These are phyloP conservation scores for Scarus forsteni DNA, from an alignment of 2,797 vertebrate species.

Conservation along the genomic window DNA sequence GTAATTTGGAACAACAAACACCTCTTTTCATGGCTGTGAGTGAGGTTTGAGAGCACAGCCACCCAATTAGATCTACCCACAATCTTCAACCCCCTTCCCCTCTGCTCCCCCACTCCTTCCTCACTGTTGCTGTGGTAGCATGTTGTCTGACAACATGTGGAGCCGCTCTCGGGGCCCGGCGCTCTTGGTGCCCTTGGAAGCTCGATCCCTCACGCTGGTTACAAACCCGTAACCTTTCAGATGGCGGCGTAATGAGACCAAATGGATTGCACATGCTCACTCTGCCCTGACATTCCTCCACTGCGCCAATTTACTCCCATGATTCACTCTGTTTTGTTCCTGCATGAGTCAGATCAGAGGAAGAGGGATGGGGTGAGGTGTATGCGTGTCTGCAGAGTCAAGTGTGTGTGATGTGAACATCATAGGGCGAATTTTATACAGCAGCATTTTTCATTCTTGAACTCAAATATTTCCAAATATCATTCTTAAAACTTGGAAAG, in stretches of 20 bases:
- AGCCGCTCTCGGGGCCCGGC: constrained; percentile 41
- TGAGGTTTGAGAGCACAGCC: constrained; percentile 68
- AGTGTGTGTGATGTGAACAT: constrained; percentile 17
- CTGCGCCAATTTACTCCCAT: constrained; percentile 71
- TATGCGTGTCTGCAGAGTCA: constrained; percentile 40
- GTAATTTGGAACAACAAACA: constrained; percentile 76
- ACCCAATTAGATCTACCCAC: constrained; percentile 72
- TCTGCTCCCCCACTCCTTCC: neutral
- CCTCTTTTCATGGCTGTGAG: constrained; percentile 70
- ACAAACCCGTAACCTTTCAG: constrained; percentile 83
- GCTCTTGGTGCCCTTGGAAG: constrained; percentile 69
- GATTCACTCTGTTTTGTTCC: constrained; percentile 77
- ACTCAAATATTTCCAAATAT: too few species aligned
- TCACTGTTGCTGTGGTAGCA: constrained; percentile 43
- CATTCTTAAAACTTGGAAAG: too few species aligned
- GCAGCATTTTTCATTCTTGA: too few species aligned
- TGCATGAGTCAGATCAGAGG: constrained; percentile 72
- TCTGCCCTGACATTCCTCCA: constrained; percentile 62
- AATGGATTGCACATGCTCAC: constrained; percentile 84
- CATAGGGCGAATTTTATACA: too few species aligned
- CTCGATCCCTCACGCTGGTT: constrained; percentile 72
- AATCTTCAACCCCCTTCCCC: neutral
- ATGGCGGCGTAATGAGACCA: constrained; percentile 80
- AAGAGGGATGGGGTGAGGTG: constrained; percentile 25
- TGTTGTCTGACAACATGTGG: constrained; percentile 74